These are phyloP conservation scores for Plebejus argus DNA, from an alignment of 2,888 invertebrate genomes.

Conservation along the genomic window DNA sequence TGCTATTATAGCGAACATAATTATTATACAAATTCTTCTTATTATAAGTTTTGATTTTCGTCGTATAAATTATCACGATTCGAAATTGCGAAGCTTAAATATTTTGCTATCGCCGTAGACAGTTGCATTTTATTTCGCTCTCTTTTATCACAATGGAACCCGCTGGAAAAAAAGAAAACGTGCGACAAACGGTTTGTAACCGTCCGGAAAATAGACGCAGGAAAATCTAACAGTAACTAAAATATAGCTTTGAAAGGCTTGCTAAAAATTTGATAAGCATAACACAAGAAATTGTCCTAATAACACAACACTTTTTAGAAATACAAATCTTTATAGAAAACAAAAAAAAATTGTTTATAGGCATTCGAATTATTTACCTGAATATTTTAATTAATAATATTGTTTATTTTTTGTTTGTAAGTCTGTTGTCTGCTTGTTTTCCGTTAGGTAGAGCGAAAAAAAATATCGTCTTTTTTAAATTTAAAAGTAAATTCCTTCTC, in stretches of 20 bases:
- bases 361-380: no score
- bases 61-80: neutral
- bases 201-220: slow-evolving; percentile 5
- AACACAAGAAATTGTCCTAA: neutral
- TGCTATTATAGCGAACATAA: no score
- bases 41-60: neutral
- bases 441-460: no score
- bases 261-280: neutral
- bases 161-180: neutral
- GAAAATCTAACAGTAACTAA: neutral
- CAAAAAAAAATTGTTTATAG: no score
- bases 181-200: slow-evolving; percentile 14
- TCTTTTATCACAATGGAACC: slow-evolving; percentile 8
- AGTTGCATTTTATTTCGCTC: neutral
- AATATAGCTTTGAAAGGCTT: neutral
- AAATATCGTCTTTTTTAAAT: no score
- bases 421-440: no score
- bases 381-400: no score
- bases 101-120: neutral
- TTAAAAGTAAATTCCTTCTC: no score
- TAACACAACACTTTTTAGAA: no score
- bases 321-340: no score
- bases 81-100: neutral
- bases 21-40: no score
- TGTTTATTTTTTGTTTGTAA: no score